phyloP scores from a whole-genome alignment of 2,888 invertebrate genomes.

The Cyaniris semiargus region DNA sequence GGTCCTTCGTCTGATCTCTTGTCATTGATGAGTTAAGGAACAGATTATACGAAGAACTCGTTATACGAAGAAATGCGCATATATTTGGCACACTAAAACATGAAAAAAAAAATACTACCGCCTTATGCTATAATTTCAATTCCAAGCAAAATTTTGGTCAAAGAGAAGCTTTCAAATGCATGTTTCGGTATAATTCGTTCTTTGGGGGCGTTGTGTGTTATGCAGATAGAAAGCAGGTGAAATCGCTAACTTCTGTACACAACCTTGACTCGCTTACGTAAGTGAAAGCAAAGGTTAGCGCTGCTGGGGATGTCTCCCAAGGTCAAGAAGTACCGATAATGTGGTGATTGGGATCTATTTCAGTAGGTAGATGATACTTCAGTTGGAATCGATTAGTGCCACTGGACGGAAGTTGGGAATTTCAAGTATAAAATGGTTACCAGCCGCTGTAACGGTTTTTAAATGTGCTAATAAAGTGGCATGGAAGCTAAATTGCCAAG shows the following conservation, averaged over 20 bases:
- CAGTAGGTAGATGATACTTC: background rate
- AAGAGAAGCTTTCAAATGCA: background rate
- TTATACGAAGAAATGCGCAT: background rate
- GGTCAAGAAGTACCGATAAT: background rate
- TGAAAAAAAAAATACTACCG: background rate
- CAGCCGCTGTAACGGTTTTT: no score
- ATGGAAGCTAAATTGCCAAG: background rate
- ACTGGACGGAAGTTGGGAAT: background rate
- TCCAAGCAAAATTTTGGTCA: background rate
- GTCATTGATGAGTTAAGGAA: background rate
- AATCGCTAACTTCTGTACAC: conserved; percentile 2
- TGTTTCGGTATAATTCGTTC: background rate
- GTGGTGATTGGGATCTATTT: conserved; percentile 6
- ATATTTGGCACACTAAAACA: background rate
- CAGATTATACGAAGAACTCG: no score
- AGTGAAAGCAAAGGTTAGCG: conserved; percentile 29
- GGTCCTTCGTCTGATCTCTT: background rate
- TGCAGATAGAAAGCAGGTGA: conserved; percentile 18
- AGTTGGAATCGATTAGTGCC: conserved; percentile 3
- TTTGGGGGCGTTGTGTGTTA: background rate
- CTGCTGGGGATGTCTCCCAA: conserved; percentile 24
- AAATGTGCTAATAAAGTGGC: no score
- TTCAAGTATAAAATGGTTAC: background rate
- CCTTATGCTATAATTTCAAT: background rate
- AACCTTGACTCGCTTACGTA: conserved; percentile 25